Evolutionary conservation across 2,888 invertebrate genomes (phyloP).

Genomic region (Xestia xanthographa): DNA sequence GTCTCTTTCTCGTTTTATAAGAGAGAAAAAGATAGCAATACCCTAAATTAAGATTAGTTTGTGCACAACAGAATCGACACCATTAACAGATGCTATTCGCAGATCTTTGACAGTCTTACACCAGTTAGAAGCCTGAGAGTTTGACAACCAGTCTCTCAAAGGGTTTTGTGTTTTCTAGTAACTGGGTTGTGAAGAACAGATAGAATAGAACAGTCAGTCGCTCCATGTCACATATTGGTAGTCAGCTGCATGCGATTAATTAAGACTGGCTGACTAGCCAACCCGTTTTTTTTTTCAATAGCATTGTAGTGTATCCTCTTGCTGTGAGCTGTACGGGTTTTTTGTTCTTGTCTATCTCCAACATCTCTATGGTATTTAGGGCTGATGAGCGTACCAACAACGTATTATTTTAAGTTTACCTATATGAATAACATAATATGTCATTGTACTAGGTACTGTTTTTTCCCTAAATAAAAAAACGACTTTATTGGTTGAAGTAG

Average conservation of each 20-base stretch:
- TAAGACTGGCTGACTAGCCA: neutral
- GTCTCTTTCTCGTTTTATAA: too few species aligned
- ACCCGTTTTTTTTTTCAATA: neutral
- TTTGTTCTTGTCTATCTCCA: neutral
- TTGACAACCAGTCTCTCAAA: neutral
- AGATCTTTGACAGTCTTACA: neutral
- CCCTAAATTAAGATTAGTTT: too few species aligned
- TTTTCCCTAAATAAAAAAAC: neutral
- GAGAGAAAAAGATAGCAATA: too few species aligned
- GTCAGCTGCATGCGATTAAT: neutral
- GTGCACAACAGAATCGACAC: too few species aligned
- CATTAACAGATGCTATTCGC: neutral
- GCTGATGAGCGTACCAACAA: neutral
- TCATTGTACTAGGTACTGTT: too few species aligned
- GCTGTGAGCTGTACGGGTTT: neutral
- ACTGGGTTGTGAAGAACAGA: neutral
- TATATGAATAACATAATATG: too few species aligned
- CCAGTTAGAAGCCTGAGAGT: neutral
- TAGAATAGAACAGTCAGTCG: neutral
- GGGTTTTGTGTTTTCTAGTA: neutral
- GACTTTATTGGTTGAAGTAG: neutral
- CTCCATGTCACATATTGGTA: neutral
- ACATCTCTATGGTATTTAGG: neutral
- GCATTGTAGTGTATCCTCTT: neutral
- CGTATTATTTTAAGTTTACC: too few species aligned